Evolutionary conservation across 2,797 vertebrate species (phyloP), one percentile per base, ranked within the genome.

Genomic region (Hypotaenidia philippensis): DNA sequence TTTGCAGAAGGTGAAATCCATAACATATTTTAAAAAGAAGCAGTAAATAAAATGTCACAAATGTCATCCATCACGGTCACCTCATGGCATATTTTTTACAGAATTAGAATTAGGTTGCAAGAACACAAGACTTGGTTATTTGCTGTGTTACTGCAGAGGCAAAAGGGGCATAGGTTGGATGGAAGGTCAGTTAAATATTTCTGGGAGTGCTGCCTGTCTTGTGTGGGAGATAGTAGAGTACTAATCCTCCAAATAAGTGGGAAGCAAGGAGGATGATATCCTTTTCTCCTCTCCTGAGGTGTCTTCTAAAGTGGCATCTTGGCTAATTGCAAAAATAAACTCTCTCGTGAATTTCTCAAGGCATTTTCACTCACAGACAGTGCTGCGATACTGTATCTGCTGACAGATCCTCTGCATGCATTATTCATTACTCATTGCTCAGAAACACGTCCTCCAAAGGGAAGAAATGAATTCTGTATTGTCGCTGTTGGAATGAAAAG

Each of bases 341-440:
- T 64, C 31, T 71, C 15, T 16, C 1, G 13, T 64, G 34, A 71
- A 79, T 86, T 89, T 83, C 89, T 81, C 23, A 76, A 29, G 52
- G 38, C 26, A n/a, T 79, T 82, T 84, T 63, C 50, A 31, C 32
- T 89, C 59, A 32, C 1, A 25, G 34, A 27, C 36, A 74, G 44
- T 77, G 40, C 66, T 41, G 15, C 1, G 5, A 29, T 52, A 40
- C 57, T 69, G 14, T 79, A 49, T 79, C 44, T 77, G 6, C n/a
- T 96, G 49, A n/a, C 59, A 81, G 56, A 83, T 71, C 12, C 14
- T 65, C 40, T 95, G 49, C 31, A 56, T 93, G 40, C 34, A 66
- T 93, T 76, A 84, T 93, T 89, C 11, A 72, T 93, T 85, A 74
- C 40, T 87, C 32, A 18, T 57, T 72, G 34, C 79, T 93, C 49